A percentile compares a stretch with the other conserved stretches of the same genome.
phyloP scores from a whole-genome alignment of 2,888 invertebrate species.

The Ctenicera cuprea region DNA sequence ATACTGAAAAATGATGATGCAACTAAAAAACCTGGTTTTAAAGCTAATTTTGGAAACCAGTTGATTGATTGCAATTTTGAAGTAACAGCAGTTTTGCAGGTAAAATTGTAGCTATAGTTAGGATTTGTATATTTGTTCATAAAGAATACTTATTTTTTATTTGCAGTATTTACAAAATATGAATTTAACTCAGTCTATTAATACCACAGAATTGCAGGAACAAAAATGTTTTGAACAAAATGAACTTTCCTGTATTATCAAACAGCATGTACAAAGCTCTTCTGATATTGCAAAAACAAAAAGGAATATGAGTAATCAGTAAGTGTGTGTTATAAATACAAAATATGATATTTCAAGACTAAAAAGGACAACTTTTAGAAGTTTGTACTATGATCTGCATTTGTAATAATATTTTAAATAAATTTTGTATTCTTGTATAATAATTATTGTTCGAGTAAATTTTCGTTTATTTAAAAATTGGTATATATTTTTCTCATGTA shows the following conservation, averaged over 20 bases:
- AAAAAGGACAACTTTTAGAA: no score
- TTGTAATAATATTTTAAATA: no score
- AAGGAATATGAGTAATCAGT: neutral
- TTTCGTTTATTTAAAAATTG: no score
- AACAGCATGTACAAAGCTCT: slow-evolving; percentile 6
- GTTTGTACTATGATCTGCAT: no score
- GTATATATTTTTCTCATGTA: no score
- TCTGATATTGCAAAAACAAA: neutral
- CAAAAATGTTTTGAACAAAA: neutral
- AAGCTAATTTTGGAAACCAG: neutral
- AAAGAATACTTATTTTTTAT: no score
- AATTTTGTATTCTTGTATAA: no score
- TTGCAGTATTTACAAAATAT: slow-evolving; percentile 36
- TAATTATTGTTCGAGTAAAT: no score
- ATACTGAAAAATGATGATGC: neutral
- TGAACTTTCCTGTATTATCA: neutral
- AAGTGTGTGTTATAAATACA: no score
- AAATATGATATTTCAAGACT: no score
- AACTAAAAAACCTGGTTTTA: neutral
- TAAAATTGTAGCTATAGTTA: neutral
- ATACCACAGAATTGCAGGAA: neutral
- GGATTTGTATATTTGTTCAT: no score
- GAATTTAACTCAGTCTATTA: neutral
- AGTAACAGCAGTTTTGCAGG: slow-evolving; percentile 16
- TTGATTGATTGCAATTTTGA: slow-evolving; percentile 9